Evolutionary conservation across 1,140 invertebrate genomes (phyloP).

Genomic region (Tetranychus cinnabarinus): DNA sequence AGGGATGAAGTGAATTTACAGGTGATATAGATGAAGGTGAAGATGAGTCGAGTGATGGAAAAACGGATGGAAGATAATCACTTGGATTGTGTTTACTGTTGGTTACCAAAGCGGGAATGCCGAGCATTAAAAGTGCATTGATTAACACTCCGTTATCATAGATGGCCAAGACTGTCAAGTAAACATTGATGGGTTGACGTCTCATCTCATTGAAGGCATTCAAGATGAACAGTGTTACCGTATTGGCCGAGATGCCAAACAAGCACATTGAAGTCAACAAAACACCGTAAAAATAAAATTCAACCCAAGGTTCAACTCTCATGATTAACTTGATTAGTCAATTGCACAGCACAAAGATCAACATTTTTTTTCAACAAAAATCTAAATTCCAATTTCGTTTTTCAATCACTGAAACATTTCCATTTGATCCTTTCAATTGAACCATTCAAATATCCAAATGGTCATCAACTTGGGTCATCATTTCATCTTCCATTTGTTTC

Average conservation of each 20-base stretch:
- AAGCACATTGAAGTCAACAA: conserved; percentile 5
- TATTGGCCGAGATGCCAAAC: conserved; percentile 7
- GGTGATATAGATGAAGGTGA: not conserved
- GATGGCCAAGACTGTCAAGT: conserved; percentile 7
- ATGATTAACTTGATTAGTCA: no score
- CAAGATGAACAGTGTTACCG: conserved; percentile 8
- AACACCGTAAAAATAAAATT: conserved; percentile 4
- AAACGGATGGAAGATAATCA: not conserved
- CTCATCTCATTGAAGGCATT: conserved; percentile 10
- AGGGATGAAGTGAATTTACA: not conserved
- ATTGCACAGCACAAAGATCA: no score
- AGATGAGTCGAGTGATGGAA: not conserved
- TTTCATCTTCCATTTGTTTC: no score
- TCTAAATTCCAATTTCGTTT: no score
- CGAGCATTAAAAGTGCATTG: conserved; percentile 6
- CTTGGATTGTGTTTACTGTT: not conserved
- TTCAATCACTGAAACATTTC: no score
- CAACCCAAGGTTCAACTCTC: not conserved
- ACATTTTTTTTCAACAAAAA: no score
- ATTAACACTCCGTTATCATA: conserved; percentile 10
- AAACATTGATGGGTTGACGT: conserved; percentile 8
- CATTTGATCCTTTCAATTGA: no score
- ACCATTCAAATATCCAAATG: no score
- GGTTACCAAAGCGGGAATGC: not conserved
- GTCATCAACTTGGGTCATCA: no score